A percentile compares a stretch with the other conserved stretches of the same genome.
phyloP scores from a whole-genome alignment of 2,113 vertebrate species.

The Callaeas wilsoni region DNA sequence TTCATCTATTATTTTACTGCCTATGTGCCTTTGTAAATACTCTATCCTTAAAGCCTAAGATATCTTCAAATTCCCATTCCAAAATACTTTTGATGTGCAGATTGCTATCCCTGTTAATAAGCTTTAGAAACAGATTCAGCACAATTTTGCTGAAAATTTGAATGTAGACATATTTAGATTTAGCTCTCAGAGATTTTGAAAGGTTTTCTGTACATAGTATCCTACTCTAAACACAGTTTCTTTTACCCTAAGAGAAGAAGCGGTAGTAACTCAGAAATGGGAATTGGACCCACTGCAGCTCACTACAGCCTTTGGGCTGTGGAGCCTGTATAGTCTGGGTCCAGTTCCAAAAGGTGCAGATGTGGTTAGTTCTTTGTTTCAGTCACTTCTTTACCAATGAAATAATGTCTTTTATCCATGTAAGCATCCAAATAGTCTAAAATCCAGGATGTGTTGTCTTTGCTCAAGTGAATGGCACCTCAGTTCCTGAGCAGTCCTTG shows the following conservation, averaged over 20 bases:
- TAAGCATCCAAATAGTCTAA: background rate
- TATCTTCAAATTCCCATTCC: background rate
- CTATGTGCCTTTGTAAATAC: background rate
- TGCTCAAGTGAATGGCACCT: background rate
- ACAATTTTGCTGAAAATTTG: background rate
- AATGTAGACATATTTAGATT: background rate
- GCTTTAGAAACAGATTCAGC: background rate
- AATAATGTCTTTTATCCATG: background rate
- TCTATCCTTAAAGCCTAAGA: background rate
- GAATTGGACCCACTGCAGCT: background rate
- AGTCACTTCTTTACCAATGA: background rate
- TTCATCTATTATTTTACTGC: background rate
- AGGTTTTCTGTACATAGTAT: background rate
- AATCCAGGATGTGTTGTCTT: accelerated
- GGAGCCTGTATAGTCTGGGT: background rate
- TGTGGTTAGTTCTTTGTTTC: background rate
- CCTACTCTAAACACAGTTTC: background rate
- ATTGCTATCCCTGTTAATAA: background rate
- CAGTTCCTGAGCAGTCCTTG: background rate
- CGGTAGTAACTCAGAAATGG: background rate
- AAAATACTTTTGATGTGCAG: background rate
- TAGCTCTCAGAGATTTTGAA: background rate
- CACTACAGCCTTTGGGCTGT: background rate
- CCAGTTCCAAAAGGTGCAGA: background rate
- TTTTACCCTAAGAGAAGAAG: background rate